A percentile compares a stretch with the other conserved stretches of the same genome.
phyloP scores from a whole-genome alignment of 2,888 invertebrate species.

The Brachylomia viminalis region DNA sequence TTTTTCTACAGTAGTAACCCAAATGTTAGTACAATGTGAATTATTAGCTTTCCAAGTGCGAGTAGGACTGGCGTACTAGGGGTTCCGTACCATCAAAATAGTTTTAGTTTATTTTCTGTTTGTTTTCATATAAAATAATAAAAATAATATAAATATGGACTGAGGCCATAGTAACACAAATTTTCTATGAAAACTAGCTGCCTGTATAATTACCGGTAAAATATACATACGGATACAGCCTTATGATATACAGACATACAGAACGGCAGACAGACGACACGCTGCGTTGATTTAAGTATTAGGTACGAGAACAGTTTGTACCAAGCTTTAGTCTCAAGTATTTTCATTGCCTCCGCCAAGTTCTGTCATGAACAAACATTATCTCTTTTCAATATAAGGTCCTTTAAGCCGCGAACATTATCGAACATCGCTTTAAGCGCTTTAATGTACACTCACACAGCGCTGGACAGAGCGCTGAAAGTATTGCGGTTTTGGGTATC shows the following conservation, averaged over 20 bases:
- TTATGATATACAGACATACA: background rate
- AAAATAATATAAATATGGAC: too few species aligned
- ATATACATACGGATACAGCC: background rate
- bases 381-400: constrained; percentile 4
- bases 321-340: background rate
- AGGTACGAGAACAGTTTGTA: background rate
- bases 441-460: constrained; percentile 23
- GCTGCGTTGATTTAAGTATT: too few species aligned
- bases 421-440: constrained; percentile 29
- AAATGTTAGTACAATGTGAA: background rate
- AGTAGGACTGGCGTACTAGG: background rate
- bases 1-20: too few species aligned
- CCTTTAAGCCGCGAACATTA: constrained; percentile 11
- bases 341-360: background rate
- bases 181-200: background rate
- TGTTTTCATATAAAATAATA: too few species aligned
- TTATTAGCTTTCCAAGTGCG: background rate
- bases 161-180: background rate
- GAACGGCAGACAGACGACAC: background rate
- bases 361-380: constrained; percentile 1
- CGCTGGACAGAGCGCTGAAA: constrained; percentile 35
- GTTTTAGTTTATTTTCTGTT: background rate
- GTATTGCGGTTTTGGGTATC: constrained; percentile 45
- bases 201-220: background rate
- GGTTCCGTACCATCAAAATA: background rate